These are phyloP conservation scores for Enhydra lutris DNA, from an alignment of 2,113 vertebrate species.

Conservation along the genomic window DNA sequence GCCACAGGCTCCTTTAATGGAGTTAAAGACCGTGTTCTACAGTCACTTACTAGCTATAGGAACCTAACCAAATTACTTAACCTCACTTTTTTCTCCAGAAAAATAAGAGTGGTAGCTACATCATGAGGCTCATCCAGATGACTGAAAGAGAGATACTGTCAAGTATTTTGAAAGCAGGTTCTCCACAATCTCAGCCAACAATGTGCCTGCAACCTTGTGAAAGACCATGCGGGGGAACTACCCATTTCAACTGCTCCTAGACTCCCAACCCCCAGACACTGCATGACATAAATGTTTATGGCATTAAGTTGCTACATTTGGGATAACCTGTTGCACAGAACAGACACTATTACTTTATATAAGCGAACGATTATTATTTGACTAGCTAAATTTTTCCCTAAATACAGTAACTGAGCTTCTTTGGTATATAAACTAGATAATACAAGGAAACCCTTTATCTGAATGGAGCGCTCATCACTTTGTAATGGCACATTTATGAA, in stretches of 20 bases:
- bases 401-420: conserved; percentile 15
- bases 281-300: not conserved
- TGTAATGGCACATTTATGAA: not conserved
- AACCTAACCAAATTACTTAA: not conserved
- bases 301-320: not conserved
- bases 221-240: not conserved
- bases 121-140: not conserved
- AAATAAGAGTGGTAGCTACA: not conserved
- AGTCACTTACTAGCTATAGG: not conserved
- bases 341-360: not conserved
- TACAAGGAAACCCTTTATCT: not conserved
- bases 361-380: not conserved
- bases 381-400: not conserved
- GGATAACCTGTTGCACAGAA: not conserved
- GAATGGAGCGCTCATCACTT: not conserved
- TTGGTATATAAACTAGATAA: not conserved
- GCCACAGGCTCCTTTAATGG: not conserved
- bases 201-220: not conserved
- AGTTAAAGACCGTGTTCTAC: not conserved
- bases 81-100: not conserved
- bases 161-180: not conserved
- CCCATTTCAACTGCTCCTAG: not conserved
- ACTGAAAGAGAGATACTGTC: not conserved
- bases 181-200: not conserved
- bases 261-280: not conserved